These are phyloP conservation scores for Ophion ventricosus DNA, from an alignment of 2,888 invertebrate genomes.

Conservation along the genomic window DNA sequence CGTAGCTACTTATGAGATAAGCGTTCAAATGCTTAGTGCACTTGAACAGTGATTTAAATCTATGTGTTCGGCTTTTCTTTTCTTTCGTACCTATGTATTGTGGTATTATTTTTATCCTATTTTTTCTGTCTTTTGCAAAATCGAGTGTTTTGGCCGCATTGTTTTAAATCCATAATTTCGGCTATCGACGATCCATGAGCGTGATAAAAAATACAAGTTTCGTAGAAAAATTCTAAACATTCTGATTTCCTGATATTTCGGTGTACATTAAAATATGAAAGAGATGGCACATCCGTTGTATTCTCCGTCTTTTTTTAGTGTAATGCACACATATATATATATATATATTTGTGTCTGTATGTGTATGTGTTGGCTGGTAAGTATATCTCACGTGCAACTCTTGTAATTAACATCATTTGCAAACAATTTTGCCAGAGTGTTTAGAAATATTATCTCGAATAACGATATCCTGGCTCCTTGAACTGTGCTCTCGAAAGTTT, in stretches of 20 bases:
- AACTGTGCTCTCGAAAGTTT: background rate
- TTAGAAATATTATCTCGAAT: constrained; percentile 25
- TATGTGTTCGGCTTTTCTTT: constrained; percentile 31
- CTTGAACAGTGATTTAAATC: constrained; percentile 53
- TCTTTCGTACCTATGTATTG: constrained; percentile 35
- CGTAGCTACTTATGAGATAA: constrained; percentile 57
- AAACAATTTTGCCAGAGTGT: constrained; percentile 41
- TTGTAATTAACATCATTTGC: constrained; percentile 45
- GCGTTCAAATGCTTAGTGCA: constrained; percentile 55
- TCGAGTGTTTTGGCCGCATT: constrained; percentile 12
- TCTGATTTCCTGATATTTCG: constrained; percentile 70
- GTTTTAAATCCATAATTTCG: constrained; percentile 24
- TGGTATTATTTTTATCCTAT: constrained; percentile 51
- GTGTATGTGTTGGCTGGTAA: constrained; percentile 33
- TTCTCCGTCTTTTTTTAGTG: constrained; percentile 49
- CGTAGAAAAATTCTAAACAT: constrained; percentile 75
- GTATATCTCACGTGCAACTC: constrained; percentile 45
- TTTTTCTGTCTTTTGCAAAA: constrained; percentile 51
- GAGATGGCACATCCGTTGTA: constrained; percentile 77
- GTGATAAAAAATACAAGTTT: constrained; percentile 76
- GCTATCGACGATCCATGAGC: constrained; percentile 38
- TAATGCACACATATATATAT: constrained; percentile 5
- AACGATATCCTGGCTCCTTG: constrained; percentile 14
- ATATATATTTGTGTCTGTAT: background rate
- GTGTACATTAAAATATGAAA: constrained; percentile 73